Evolutionary conservation across 2,797 vertebrate species (phyloP).

Genomic region (Anabacerthia variegaticeps): DNA sequence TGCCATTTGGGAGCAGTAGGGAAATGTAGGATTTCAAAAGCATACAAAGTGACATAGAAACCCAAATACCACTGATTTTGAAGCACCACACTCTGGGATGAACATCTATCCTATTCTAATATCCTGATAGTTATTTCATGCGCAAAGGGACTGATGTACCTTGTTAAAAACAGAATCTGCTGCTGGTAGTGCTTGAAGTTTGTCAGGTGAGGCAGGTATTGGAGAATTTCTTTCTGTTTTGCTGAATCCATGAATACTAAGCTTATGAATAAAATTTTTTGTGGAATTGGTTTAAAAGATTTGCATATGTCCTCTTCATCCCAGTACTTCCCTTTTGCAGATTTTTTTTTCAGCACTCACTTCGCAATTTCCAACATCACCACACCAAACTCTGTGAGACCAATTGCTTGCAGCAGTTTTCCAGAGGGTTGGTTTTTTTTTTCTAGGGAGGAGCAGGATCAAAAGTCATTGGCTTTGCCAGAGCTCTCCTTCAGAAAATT

Average conservation of each 20-base stretch:
- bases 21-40: not conserved
- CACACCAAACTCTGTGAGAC: constrained; percentile 3
- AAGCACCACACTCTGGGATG: not conserved
- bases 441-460: not conserved
- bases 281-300: constrained; percentile 53
- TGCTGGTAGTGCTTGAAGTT: constrained; percentile 57
- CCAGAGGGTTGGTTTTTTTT: not conserved
- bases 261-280: constrained; percentile 54
- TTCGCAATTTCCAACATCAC: not conserved
- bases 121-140: not conserved
- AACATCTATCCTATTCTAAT: not conserved
- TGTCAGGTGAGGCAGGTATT: constrained; percentile 24
- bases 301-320: constrained; percentile 17
- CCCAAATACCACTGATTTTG: not conserved
- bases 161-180: constrained; percentile 4
- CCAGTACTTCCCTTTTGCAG: constrained; percentile 44
- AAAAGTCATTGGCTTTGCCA: not conserved
- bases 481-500: not conserved
- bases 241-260: constrained; percentile 67
- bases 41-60: not conserved
- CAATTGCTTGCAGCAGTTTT: not conserved
- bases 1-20: not conserved
- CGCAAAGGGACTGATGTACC: not conserved
- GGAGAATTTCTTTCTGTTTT: constrained; percentile 56
- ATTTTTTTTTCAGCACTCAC: constrained; percentile 22